Base-by-base conservation (phyloP, 2,888 invertebrate species). In the Schizaphis graminum region DNA sequence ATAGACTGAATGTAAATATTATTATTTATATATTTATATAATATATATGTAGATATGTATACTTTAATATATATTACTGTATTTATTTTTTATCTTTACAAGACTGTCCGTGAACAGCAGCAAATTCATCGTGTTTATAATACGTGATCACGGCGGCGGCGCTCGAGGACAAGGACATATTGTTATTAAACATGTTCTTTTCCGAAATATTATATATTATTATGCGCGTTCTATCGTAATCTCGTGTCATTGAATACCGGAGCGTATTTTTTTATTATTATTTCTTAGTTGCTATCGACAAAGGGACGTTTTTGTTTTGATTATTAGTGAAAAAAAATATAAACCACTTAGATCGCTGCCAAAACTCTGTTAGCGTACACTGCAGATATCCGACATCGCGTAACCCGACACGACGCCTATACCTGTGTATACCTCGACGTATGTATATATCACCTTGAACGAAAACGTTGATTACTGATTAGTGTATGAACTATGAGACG, bases 401-500 rank as follows among this genome's bases (percentile, higher is more conserved):
- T 93, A 93, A 93, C 77, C 92, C 13, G 92, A 93, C 67, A 89
- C 89, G 41, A 88, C 21, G 16, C 35, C 35, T 28, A 56, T 56
- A 89, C 26, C 47, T 77, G 77, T 21, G 86, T 86, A 26, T 57
- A 41, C 53, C 1, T 56, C 88, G 41, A 16, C 8, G 49, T n/a
- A 49, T 67, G 10, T 90, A 67, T 67, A 47, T 91, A 26, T 93
- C n/a, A 89, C 92, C 92, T 93, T 93, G 92, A 77, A 77, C 77
- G 53, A 93, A 93, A 77, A 77, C 77, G 89, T 93, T 89, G 92
- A 93, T 93, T 93, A 92, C 89, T 89, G 92, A 93, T 93, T 93
- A 92, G 41, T 67, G 44, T 61, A 24, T 89, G 8, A 84, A 26
- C 35, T 90, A 47, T 67, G 11, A 92, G n/a, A 26, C 26, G 35